Evolutionary conservation across 2,888 invertebrate genomes (phyloP).

Genomic region (Cheiracanthium punctorium): DNA sequence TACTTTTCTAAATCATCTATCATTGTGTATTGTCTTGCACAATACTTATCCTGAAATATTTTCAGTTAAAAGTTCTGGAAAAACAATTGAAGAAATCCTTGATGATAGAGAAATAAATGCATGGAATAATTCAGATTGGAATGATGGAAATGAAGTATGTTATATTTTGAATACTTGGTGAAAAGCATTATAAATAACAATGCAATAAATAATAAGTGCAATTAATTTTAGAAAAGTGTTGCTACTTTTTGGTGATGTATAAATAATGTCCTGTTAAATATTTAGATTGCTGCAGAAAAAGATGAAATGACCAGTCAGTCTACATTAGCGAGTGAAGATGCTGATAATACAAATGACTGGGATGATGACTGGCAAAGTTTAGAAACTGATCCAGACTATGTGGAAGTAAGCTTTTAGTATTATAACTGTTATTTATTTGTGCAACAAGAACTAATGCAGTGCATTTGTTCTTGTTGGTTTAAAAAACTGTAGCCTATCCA

Average conservation of each 20-base stretch:
- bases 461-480: no score
- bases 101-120: conserved; percentile 14
- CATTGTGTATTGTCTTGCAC: no score
- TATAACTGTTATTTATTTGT: background rate
- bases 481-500: no score
- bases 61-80: background rate
- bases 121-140: conserved; percentile 49
- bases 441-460: no score
- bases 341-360: conserved; percentile 39
- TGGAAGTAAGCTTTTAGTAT: conserved; percentile 12
- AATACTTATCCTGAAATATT: no score
- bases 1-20: no score
- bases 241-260: no score
- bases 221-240: no score
- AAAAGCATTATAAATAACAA: no score
- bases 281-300: conserved; percentile 9
- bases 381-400: conserved; percentile 33
- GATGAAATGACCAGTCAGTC: conserved; percentile 24
- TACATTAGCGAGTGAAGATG: background rate
- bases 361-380: conserved; percentile 58
- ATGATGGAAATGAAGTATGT: conserved; percentile 37
- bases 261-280: no score
- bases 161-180: no score
- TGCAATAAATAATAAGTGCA: no score
- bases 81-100: conserved; percentile 1